These are phyloP conservation scores for Taenaris catops DNA, from an alignment of 2,888 invertebrate genomes.

Conservation along the genomic window DNA sequence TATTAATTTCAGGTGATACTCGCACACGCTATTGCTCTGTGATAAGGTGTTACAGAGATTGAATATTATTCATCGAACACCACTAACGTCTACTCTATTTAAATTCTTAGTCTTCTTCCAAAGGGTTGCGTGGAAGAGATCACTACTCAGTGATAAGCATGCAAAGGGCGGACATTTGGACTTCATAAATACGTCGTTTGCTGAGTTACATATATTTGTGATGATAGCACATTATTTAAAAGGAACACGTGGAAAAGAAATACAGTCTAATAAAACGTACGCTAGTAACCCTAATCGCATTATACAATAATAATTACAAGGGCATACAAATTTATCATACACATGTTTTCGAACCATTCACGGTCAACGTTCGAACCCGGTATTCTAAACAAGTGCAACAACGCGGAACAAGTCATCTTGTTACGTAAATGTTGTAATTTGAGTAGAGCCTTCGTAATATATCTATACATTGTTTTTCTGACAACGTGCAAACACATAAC, in stretches of 20 bases:
- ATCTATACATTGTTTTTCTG: slow-evolving; percentile 7
- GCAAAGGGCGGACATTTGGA: too few species aligned
- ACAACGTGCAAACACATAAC: neutral
- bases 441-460: slow-evolving; percentile 31
- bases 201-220: too few species aligned
- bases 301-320: slow-evolving; percentile 23
- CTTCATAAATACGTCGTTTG: too few species aligned
- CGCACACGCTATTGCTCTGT: too few species aligned
- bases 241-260: neutral
- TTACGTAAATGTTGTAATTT: slow-evolving; percentile 41
- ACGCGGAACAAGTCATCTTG: slow-evolving; percentile 51
- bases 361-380: slow-evolving; percentile 61
- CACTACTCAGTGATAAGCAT: too few species aligned
- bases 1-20: too few species aligned
- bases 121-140: too few species aligned
- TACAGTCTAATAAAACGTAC: neutral
- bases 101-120: too few species aligned
- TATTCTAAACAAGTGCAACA: slow-evolving; percentile 41
- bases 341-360: slow-evolving; percentile 46
- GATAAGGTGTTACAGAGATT: too few species aligned
- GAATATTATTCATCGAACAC: too few species aligned
- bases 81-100: too few species aligned
- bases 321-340: slow-evolving; percentile 25
- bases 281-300: slow-evolving; percentile 5
- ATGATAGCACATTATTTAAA: too few species aligned